These are phyloP conservation scores for Philhelius pedissequus DNA, from an alignment of 2,888 invertebrate species.

Conservation along the genomic window DNA sequence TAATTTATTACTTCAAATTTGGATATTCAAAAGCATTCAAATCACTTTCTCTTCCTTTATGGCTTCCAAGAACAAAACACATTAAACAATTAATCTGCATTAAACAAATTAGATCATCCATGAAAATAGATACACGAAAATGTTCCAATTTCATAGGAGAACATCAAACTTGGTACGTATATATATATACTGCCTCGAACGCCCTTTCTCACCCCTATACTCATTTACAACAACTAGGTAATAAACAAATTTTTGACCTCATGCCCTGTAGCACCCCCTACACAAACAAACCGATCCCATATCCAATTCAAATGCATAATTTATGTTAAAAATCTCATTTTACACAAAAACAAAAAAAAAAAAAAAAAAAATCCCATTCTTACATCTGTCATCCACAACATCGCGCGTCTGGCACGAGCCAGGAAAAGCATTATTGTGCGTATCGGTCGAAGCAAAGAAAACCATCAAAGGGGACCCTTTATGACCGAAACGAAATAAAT, in stretches of 20 bases:
- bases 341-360: slow-evolving; percentile 29
- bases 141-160: slow-evolving; percentile 20
- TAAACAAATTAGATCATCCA: slow-evolving; percentile 9
- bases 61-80: background rate
- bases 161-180: too few relatives aligned
- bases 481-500: slow-evolving; percentile 52
- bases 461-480: slow-evolving; percentile 35
- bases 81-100: background rate
- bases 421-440: background rate
- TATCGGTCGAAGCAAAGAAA: background rate
- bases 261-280: slow-evolving; percentile 41
- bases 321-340: slow-evolving; percentile 67
- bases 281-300: slow-evolving; percentile 8
- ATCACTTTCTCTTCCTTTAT: background rate
- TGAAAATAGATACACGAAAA: background rate
- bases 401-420: slow-evolving; percentile 59
- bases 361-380: slow-evolving; percentile 60
- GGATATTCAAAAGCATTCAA: too few relatives aligned
- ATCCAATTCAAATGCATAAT: slow-evolving; percentile 61
- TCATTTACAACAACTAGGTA: slow-evolving; percentile 32
- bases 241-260: slow-evolving; percentile 64
- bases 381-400: slow-evolving; percentile 55
- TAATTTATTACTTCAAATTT: too few relatives aligned
- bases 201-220: slow-evolving; percentile 21
- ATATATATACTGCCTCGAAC: background rate